Base-by-base conservation (phyloP, 2,113 vertebrate species). In the Pterocles gutturalis region DNA sequence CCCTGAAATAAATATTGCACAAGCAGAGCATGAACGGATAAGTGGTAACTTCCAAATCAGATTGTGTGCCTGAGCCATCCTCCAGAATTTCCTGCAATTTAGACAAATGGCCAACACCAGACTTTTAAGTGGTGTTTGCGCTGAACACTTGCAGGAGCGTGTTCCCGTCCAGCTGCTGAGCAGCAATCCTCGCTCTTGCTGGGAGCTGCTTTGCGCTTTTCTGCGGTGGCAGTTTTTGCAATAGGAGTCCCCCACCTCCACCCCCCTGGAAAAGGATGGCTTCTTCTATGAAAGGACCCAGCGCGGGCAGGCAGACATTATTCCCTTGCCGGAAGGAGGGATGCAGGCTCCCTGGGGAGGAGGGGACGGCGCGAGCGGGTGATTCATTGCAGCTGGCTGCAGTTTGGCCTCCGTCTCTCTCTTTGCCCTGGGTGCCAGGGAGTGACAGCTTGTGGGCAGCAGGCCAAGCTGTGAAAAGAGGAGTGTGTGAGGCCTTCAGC, bases 401-500 rank as follows among this genome's bases (percentile, higher is more conserved):
- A 96, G 96, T 72, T 96, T 84, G 94, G 96, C 94, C 95, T 71
- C 67, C 49, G 53, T 43, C 83, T 95, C 91, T 95, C 92, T 78
- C 80, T 94, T 67, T 97, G 97, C 96, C 97, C 95, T 94, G 93
- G 83, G 93, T 97, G 96, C 97, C 97, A 96, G 96, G 80, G 96
- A 97, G 95, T 97, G 97, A 98, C 97, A 97, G 97, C 93, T 97
- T 93, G 83, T 91, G 95, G 97, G 97, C 97, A 97, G 89, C 51
- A 2, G 72, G 97, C 97, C 97, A 98, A 95, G 96, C 95, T 31
- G 8, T 97, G 96, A 97, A 97, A 97, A 96, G 97, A 95, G 95
- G 95, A 97, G 97, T 87, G 96, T 97, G 96, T 96, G 96, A 96
- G 97, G 95, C 97, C 97, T 98, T 97, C 94, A 94, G 96, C 92